Conservation (phyloP, 2,113 vertebrate species). For the Hylia prasina region DNA sequence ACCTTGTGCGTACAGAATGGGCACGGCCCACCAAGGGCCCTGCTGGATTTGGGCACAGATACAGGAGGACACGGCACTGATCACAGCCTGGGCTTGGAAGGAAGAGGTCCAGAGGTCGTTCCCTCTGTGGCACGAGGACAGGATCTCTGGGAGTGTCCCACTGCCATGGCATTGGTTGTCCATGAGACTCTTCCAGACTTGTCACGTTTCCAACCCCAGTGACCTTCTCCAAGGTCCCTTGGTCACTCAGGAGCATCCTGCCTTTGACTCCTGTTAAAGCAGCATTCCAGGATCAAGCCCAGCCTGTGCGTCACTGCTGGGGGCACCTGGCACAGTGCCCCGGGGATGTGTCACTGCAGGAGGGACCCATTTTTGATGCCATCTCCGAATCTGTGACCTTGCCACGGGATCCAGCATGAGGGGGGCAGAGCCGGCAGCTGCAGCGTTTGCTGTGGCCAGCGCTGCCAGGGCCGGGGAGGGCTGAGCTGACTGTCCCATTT, state of each 20-base stretch:
- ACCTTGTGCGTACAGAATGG: rapidly evolving
- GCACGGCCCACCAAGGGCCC: rapidly evolving
- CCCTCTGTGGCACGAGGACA: background rate
- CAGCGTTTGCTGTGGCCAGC: background rate
- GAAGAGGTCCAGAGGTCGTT: background rate
- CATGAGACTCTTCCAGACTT: background rate
- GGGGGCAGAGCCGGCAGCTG: background rate
- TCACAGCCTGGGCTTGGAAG: background rate
- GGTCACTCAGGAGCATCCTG: background rate
- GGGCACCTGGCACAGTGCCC: background rate
- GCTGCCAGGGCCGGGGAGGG: background rate
- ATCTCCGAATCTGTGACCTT: background rate
- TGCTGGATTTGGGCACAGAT: background rate
- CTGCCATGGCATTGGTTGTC: background rate
- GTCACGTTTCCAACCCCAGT: background rate
- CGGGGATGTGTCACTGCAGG: background rate
- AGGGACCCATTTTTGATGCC: background rate
- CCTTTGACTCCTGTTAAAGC: background rate
- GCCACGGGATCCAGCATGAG: rapidly evolving
- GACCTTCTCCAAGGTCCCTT: background rate
- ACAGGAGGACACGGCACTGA: background rate
- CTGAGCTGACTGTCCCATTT: background rate
- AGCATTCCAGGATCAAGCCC: background rate
- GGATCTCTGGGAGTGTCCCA: background rate
- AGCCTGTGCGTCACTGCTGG: background rate